Evolutionary conservation across 2,113 vertebrate genomes (phyloP), one percentile per base, ranked within the genome.

Genomic region (Butastur rufipennis): DNA sequence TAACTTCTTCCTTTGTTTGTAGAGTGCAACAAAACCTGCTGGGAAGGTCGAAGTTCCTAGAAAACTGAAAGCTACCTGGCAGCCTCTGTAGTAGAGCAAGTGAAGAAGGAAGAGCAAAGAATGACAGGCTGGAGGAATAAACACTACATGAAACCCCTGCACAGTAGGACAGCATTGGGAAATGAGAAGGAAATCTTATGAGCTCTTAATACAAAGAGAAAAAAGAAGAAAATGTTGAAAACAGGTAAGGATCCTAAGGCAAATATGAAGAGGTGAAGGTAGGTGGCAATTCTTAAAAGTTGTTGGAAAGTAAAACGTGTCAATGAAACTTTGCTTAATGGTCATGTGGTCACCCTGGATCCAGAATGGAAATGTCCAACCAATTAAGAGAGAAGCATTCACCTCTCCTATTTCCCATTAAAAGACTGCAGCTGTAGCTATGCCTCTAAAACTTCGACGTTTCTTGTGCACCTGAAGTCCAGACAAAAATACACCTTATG

Each of bases 41-140:
- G 97, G 88, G 94, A 97, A 97, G 95, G 96, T 94, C 86, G 88
- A 95, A 96, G 94, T 95, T 97, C 95, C 95, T 58, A 84, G 86
- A 93, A 97, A 91, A 96, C 93, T 94, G 89, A 96, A 95, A 95
- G 92, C 89, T 95, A 91, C 74, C 91, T 94, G 89, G 93, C 86
- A 97, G 89, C 66, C 81, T 97, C 97, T 97, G 93, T 96, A 95
- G 93, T 82, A 95, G 53, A 89, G 87, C 86, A 94, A 95, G 89
- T 77, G 88, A 97, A 95, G 95, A 95, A 91, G 92, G 94, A 79
- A 95, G 83, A 97, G 96, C 77, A 95, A 92, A 97, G 95, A 94
- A 83, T 72, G 92, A 95, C 82, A 95, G 79, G 90, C 95, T 92
- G 59, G 88, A 96, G 92, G 67, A 96, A 97, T 90, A 95, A 96